Percentiles rank a stretch among this genome's conserved stretches.
These are phyloP conservation scores for Pluvialis apricaria DNA, from an alignment of 2,113 vertebrate species.

Conservation along the genomic window DNA sequence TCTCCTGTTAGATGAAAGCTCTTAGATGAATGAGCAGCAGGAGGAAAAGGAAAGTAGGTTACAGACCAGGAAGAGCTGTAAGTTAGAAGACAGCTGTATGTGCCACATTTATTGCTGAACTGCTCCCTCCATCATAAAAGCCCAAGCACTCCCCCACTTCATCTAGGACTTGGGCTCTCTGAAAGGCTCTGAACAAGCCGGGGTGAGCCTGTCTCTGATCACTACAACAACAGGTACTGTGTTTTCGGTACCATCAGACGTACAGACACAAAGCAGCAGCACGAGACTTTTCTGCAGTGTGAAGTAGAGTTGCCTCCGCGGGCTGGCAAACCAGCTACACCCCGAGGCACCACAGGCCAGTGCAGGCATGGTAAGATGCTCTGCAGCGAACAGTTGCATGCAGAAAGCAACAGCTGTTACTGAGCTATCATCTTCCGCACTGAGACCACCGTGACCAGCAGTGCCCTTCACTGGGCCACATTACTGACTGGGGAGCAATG, in stretches of 20 bases:
- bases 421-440: background rate
- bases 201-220: background rate
- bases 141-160: background rate
- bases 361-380: background rate
- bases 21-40: conserved; percentile 42
- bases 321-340: background rate
- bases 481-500: background rate
- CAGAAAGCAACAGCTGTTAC: background rate
- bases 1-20: conserved; percentile 35
- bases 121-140: conserved; percentile 32
- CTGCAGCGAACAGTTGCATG: background rate
- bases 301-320: background rate
- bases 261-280: conserved; percentile 26
- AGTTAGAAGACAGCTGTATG: conserved; percentile 31
- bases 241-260: background rate
- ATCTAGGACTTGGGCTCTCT: background rate
- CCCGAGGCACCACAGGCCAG: background rate
- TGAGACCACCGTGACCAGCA: background rate
- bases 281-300: background rate
- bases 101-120: conserved; percentile 27
- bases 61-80: conserved; percentile 42
- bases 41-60: conserved; percentile 60
- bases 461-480: background rate
- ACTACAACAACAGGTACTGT: background rate
- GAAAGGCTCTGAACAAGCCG: background rate